These are phyloP conservation scores for Seladonia tumulorum DNA, from an alignment of 2,888 invertebrate species.

Conservation along the genomic window DNA sequence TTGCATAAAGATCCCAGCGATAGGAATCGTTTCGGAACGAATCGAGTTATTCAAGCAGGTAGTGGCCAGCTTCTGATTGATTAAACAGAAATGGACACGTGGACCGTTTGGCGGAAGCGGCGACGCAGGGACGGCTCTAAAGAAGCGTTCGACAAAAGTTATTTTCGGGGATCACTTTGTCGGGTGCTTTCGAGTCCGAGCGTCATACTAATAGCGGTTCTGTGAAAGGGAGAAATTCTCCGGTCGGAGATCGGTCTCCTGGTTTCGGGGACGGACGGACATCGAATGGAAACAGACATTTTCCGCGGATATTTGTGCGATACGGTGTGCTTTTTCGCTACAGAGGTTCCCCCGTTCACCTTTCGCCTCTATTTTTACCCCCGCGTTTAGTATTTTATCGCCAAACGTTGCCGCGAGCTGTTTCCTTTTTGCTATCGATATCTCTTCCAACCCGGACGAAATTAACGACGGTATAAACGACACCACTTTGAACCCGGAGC, in stretches of 20 bases:
- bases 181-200: slow-evolving; percentile 27
- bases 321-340: slow-evolving; percentile 49
- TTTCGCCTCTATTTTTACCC: slow-evolving; percentile 52
- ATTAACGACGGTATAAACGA: slow-evolving; percentile 64
- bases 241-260: background rate
- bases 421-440: slow-evolving; percentile 64
- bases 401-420: slow-evolving; percentile 60
- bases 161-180: slow-evolving; percentile 48
- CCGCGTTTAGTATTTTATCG: slow-evolving; percentile 59
- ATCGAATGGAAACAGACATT: slow-evolving; percentile 42
- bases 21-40: no score
- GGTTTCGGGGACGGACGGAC: slow-evolving; percentile 7
- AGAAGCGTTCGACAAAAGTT: slow-evolving; percentile 36
- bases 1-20: no score
- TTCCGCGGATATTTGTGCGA: slow-evolving; percentile 60
- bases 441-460: slow-evolving; percentile 61
- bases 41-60: no score
- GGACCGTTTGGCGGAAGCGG: background rate
- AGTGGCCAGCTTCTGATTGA: no score
- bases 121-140: background rate
- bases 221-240: slow-evolving; percentile 57
- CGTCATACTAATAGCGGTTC: slow-evolving; percentile 72
- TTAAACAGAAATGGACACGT: no score
- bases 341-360: slow-evolving; percentile 31
- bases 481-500: slow-evolving; percentile 50